Evolutionary conservation across 1,140 invertebrate genomes (phyloP).

Genomic region (Drosophila nasuta): DNA sequence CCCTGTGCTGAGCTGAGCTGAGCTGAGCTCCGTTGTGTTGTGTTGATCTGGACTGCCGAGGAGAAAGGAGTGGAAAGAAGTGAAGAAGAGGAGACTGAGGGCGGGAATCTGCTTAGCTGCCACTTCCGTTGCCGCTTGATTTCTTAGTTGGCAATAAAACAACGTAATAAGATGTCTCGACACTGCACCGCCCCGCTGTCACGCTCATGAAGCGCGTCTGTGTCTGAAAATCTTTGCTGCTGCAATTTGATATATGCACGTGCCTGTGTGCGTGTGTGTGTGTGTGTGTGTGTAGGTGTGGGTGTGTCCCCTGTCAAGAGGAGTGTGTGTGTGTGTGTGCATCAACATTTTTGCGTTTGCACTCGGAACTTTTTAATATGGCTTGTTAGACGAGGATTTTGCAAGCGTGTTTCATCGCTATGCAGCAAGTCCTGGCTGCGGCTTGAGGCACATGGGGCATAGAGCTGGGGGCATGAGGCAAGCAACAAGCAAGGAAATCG

Average conservation of each 20-base stretch:
- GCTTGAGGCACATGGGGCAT: background rate
- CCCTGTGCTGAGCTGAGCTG: constrained; percentile 28
- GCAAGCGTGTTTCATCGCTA: constrained; percentile 39
- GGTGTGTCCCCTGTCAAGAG: background rate
- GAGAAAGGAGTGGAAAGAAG: background rate
- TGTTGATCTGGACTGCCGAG: background rate
- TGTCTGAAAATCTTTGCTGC: constrained; percentile 52
- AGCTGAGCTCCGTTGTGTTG: background rate
- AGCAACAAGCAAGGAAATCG: constrained; percentile 2
- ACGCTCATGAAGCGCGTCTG: background rate
- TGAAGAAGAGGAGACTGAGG: background rate
- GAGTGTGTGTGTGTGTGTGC: constrained; percentile 18
- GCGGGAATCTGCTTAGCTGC: constrained; percentile 27
- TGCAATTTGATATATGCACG: constrained; percentile 58
- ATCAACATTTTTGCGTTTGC: constrained; percentile 40
- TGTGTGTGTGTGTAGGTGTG: constrained; percentile 7
- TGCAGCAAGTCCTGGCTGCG: constrained; percentile 22
- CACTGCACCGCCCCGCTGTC: background rate
- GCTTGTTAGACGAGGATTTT: constrained; percentile 72
- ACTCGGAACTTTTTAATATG: constrained; percentile 72
- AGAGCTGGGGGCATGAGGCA: background rate
- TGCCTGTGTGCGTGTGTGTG: background rate
- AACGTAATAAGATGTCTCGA: constrained; percentile 77
- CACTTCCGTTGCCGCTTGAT: constrained; percentile 46
- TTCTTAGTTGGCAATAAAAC: constrained; percentile 77